A percentile compares a stretch with the other conserved stretches of the same genome.
These are phyloP conservation scores for Hirundo rustica DNA, from an alignment of 2,797 vertebrate genomes.

Conservation along the genomic window DNA sequence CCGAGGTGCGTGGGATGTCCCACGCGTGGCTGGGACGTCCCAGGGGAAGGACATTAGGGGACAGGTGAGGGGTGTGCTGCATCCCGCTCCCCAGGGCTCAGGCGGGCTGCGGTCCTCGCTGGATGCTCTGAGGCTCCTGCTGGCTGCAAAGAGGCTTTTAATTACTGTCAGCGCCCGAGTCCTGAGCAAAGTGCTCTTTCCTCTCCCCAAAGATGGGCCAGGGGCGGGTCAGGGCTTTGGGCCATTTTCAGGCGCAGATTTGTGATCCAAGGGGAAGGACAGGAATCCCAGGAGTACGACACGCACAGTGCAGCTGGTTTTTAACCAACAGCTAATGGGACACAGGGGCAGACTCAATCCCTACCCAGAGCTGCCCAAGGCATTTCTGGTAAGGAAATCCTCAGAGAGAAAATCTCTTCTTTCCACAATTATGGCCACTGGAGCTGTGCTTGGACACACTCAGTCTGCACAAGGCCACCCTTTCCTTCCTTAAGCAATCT, in stretches of 20 bases:
- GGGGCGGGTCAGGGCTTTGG: neutral
- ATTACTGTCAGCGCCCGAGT: neutral
- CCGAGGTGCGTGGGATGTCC: neutral
- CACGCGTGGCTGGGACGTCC: neutral
- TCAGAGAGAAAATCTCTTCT: neutral
- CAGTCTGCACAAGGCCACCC: neutral
- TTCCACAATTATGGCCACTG: too few species aligned
- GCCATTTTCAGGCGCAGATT: neutral
- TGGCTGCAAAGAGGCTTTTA: neutral
- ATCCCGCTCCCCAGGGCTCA: neutral
- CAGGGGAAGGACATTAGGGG: neutral
- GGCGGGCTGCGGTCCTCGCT: rapidly evolving
- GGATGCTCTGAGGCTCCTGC: neutral
- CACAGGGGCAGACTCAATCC: neutral
- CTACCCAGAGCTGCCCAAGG: neutral
- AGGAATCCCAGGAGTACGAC: neutral
- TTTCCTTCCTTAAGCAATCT: neutral
- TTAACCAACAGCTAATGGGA: neutral
- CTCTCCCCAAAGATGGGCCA: neutral
- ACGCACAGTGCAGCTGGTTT: rapidly evolving
- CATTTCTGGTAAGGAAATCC: neutral
- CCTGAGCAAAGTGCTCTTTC: neutral
- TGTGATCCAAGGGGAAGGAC: neutral
- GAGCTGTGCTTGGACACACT: neutral
- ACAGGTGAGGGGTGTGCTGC: neutral